Percentiles rank a stretch among this genome's conserved stretches.
Conservation (phyloP, 2,888 invertebrate genomes). For the Caenorhabditis angaria region DNA sequence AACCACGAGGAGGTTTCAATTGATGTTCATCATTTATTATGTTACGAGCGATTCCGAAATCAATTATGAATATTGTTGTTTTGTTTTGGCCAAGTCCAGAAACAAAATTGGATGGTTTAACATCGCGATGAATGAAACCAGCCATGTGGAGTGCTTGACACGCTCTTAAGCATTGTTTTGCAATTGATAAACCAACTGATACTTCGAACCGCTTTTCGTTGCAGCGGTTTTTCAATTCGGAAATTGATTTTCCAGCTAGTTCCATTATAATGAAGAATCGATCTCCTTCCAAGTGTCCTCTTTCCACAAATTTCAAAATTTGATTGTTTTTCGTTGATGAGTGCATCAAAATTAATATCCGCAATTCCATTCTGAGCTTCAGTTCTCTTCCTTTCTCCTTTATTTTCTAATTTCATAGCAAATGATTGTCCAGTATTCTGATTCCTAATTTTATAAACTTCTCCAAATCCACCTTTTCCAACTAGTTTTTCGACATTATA, state of each 20-base stretch:
- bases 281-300: conserved; percentile 31
- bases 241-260: no score
- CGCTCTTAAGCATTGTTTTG: no score
- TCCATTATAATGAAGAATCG: not conserved
- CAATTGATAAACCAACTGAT: conserved; percentile 8
- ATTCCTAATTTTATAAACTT: conserved; percentile 46
- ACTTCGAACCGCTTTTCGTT: no score
- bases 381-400: not conserved
- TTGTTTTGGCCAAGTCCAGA: conserved; percentile 33
- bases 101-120: conserved; percentile 50
- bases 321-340: conserved; percentile 20
- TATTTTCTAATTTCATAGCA: not conserved
- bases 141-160: conserved; percentile 38
- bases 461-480: conserved; percentile 52
- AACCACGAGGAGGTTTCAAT: no score
- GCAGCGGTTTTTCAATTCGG: no score
- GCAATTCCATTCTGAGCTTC: not conserved
- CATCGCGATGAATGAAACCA: conserved; percentile 53
- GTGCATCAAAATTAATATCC: conserved; percentile 8
- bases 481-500: no score
- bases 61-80: conserved; percentile 28
- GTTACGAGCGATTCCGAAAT: conserved; percentile 47
- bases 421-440: not conserved
- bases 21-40: no score
- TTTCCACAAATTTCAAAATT: conserved; percentile 30